Evolutionary conservation across 2,113 vertebrate species (phyloP), one percentile per base, ranked within the genome.

Genomic region (Martes martes): DNA sequence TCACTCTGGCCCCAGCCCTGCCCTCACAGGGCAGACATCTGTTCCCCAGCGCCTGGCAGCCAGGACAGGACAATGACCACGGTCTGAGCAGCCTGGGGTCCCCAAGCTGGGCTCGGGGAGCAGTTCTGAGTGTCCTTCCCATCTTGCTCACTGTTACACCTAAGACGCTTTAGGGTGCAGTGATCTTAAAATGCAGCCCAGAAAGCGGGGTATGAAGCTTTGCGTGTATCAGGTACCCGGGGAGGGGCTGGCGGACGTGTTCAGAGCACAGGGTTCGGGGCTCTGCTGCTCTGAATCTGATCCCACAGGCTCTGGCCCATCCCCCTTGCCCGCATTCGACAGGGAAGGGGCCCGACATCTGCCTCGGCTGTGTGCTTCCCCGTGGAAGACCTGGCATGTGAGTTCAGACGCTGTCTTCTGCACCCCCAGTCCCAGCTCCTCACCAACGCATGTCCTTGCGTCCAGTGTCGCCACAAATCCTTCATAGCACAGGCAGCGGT

Each of bases 391-490:
- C 59, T 52, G 69, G n/a, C 6, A 4, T 23, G 31, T 55, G 69
- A 55, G 23, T 10, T 74, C 4, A 1, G 45, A 57, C 0, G 7
- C 74, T 0, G 1, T 0, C 7, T 45, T 65, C 42, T 23, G 31
- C 69, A 67, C 21, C 76, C 33, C 1, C 1, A 5, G 42, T 0
- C 59, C 39, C 1, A 0, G 50, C 50, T 73, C 57, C 99, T 99
- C 97, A 99, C 99, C 99, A 0, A 99, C 98, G 82, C 99, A 99
- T 1, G 98, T 99, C 97, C 99, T 99, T 99, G 99, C 99, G 98
- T 99, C 99, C 98, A 99, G 98, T 23, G 99, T 99, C 9, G 99
- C 99, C 99, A 99, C 99, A 98, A 99, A 99, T 65, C 99, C 99
- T 0, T 99, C 99, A 0, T 99, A 99, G 98, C 99, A 99, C 83